Evolutionary conservation across 53 echinoderm and acorn worm genomes (phyloP).

Genomic region (Mesocentrotus franciscanus): DNA sequence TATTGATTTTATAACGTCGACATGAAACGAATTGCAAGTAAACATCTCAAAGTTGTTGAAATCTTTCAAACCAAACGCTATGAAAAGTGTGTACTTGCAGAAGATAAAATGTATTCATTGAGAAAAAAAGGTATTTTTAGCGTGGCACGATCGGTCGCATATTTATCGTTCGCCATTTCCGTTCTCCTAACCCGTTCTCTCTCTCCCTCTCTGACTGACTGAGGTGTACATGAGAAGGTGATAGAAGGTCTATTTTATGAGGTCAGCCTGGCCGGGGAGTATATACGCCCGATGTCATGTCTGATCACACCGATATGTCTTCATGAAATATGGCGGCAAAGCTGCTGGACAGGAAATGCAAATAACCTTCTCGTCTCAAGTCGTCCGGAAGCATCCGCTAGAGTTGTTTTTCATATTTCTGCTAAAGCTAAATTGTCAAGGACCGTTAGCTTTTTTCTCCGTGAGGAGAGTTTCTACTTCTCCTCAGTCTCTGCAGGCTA

Average conservation of each 20-base stretch:
- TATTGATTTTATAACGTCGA: background rate
- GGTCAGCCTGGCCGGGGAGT: slow-evolving; percentile 14
- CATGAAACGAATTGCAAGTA: background rate
- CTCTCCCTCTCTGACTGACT: background rate
- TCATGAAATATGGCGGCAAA: slow-evolving; percentile 41
- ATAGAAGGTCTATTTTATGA: slow-evolving; percentile 41
- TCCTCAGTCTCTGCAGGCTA: background rate
- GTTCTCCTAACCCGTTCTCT: background rate
- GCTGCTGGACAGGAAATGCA: slow-evolving; percentile 36
- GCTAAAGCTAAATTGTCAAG: background rate
- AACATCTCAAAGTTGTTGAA: background rate
- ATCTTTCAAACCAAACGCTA: background rate
- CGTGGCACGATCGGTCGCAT: background rate
- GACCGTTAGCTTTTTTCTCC: background rate
- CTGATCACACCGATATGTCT: background rate
- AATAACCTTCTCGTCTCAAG: background rate
- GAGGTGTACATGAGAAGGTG: background rate
- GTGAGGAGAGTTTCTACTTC: slow-evolving; percentile 1
- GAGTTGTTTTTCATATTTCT: slow-evolving; percentile 32
- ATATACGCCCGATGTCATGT: slow-evolving; percentile 9
- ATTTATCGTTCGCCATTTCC: slow-evolving; percentile 18
- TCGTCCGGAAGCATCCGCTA: slow-evolving; percentile 30
- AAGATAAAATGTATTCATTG: background rate
- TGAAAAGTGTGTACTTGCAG: background rate
- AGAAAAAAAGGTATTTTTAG: slow-evolving; percentile 10